Percentiles rank a stretch among this genome's conserved stretches.
Conservation (phyloP, 2,888 invertebrate species). For the Lasioglossum villosulum region DNA sequence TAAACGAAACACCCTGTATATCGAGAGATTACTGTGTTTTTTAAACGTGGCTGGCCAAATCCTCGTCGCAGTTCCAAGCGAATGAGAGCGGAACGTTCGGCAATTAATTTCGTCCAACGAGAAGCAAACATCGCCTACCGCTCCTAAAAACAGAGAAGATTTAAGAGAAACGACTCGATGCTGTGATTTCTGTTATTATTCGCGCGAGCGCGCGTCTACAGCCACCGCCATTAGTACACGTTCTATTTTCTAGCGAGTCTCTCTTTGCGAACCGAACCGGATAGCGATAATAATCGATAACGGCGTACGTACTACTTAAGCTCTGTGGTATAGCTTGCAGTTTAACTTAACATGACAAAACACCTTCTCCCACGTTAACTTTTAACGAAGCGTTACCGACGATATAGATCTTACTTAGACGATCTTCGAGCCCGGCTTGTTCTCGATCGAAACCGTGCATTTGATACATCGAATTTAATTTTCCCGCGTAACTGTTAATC, state of each 20-base stretch:
- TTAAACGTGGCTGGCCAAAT: conserved; percentile 55
- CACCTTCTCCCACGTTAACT: conserved; percentile 13
- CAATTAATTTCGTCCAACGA: conserved; percentile 47
- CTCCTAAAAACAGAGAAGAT: conserved; percentile 31
- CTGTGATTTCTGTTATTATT: conserved; percentile 27
- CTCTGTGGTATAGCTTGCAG: conserved; percentile 45
- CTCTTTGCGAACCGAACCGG: conserved; percentile 19
- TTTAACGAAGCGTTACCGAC: conserved; percentile 23
- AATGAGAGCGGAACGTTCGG: conserved; percentile 22
- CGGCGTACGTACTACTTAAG: conserved; percentile 23
- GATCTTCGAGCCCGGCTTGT: conserved; percentile 30
- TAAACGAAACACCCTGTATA: not conserved
- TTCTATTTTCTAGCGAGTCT: conserved; percentile 34
- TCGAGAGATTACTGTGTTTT: conserved; percentile 44
- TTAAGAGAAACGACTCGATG: conserved; percentile 19
- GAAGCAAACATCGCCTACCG: conserved; percentile 15
- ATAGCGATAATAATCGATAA: conserved; percentile 33
- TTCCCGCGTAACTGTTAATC: conserved; percentile 35
- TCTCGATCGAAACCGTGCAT: conserved; percentile 20
- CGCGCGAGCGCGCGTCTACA: conserved; percentile 9
- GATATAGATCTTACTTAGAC: conserved; percentile 46
- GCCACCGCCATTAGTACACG: conserved; percentile 18
- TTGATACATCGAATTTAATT: conserved; percentile 67
- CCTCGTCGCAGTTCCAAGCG: conserved; percentile 34
- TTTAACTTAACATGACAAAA: conserved; percentile 29